These are phyloP conservation scores for Agonopterix alstromeriana DNA, from an alignment of 2,888 invertebrate genomes.

Conservation along the genomic window DNA sequence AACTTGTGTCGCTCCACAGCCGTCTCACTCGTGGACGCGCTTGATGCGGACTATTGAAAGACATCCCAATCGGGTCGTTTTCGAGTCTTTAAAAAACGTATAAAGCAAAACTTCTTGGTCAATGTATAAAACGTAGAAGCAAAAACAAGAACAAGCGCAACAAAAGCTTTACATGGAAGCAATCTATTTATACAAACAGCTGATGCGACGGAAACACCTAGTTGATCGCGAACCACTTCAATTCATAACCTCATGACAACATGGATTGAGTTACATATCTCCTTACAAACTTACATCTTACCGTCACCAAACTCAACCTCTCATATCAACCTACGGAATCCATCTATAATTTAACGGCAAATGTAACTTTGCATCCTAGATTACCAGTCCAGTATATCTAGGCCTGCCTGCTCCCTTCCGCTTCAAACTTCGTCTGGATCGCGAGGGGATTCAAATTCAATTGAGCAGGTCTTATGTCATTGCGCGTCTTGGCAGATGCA, in stretches of 20 bases:
- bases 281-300: conserved; percentile 40
- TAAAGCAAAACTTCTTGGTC: too few species aligned
- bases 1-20: too few species aligned
- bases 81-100: background rate
- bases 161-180: background rate
- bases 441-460: conserved; percentile 39
- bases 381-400: conserved; percentile 31
- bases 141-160: background rate
- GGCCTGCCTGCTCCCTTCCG: conserved; percentile 24
- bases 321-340: conserved; percentile 3
- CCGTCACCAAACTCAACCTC: conserved; percentile 8
- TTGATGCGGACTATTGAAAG: background rate
- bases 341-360: conserved; percentile 16
- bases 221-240: conserved; percentile 75
- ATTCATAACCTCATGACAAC: conserved; percentile 71
- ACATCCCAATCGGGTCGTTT: background rate
- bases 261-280: conserved; percentile 67
- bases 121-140: too few species aligned
- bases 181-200: conserved; percentile 38
- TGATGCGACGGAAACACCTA: conserved; percentile 65
- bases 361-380: conserved; percentile 20
- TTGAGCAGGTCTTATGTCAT: conserved; percentile 40
- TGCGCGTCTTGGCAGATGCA: conserved; percentile 56
- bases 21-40: background rate
- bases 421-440: conserved; percentile 11